Evolutionary conservation across 2,888 invertebrate species (phyloP), one percentile per base, ranked within the genome.

Genomic region (Anarsia innoxiella): DNA sequence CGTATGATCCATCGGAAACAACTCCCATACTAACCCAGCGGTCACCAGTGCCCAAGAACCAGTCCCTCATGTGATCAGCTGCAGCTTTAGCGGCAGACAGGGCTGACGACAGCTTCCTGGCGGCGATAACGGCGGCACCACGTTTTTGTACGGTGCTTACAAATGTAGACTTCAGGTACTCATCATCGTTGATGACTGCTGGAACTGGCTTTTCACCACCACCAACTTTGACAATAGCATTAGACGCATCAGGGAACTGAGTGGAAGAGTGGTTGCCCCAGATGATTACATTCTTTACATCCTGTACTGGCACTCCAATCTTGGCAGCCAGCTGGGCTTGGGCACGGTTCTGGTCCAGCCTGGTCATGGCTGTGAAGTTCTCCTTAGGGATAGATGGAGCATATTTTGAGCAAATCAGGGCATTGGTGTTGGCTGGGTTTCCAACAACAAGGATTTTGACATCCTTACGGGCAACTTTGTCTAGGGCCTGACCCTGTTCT

Each of bases 221-320:
- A 37, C 86, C 83, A 35, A 87, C 62, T 15, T 75, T 78, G 2
- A 90, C 90, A 12, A 87, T 66, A 15, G 93, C 94, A 65, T 93
- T 91, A 15, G 89, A 86, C 0, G 93, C 93, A 86, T 99, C 99
- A 3, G 99, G 99, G 76, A 94, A 99, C 84, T 99, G 99, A 5
- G 99, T 99, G 3, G 96, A 95, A 0, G 99, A 99, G 75, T 99
- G 99, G 80, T 99, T 99, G 30, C 99, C 99, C 99, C 99, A 99
- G 70, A 99, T 99, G 44, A 97, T 93, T 10, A 97, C 92, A 68
- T 97, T 97, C 59, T 89, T 89, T 0, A 98, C 93, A 62, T 91
- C 87, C 43, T 89, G 88, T 15, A 95, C 91, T 44, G 88, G 88
- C 1, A 90, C 86, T 10, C 88, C 88, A 23, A 93, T 55, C 62